phyloP scores from a whole-genome alignment of 2,797 vertebrate species.

The Chromobotia macracanthus region DNA sequence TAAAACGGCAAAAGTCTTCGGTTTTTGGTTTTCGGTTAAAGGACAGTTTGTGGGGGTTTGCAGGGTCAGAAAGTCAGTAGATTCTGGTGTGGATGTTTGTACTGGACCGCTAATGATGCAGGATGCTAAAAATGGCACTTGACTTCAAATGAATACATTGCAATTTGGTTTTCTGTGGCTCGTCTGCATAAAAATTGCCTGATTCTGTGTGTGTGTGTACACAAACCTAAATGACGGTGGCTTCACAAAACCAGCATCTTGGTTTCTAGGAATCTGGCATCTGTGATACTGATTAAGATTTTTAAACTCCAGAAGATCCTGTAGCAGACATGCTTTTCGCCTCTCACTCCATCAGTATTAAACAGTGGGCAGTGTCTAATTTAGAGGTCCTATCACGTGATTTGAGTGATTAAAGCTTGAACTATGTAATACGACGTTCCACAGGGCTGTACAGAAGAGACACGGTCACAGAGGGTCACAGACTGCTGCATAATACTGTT shows the following conservation, averaged over 20 bases:
- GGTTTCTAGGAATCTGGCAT: conserved; percentile 26
- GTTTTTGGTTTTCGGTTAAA: not conserved
- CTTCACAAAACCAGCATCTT: not conserved
- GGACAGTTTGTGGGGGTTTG: not conserved
- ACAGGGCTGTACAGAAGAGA: conserved; percentile 30
- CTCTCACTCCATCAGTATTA: not conserved
- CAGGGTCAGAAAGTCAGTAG: not conserved
- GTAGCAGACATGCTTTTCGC: conserved; percentile 1
- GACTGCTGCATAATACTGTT: conserved; percentile 46
- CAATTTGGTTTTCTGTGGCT: too few species aligned
- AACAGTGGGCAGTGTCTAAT: conserved; percentile 18
- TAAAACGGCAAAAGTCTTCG: conserved; percentile 5
- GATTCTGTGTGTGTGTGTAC: not conserved
- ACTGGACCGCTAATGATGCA: not conserved
- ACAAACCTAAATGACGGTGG: not conserved
- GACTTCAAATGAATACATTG: not conserved
- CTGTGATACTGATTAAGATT: conserved; percentile 17
- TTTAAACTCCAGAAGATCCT: conserved; percentile 27
- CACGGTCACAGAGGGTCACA: conserved; percentile 30
- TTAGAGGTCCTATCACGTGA: conserved; percentile 46
- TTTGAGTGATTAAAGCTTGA: conserved; percentile 46
- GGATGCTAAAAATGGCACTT: conserved; percentile 6
- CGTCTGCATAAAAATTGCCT: too few species aligned
- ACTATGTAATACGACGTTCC: conserved; percentile 23
- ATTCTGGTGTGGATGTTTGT: not conserved